Evolutionary conservation across 2,113 vertebrate species (phyloP).

Genomic region (Dolichotis patagonum): DNA sequence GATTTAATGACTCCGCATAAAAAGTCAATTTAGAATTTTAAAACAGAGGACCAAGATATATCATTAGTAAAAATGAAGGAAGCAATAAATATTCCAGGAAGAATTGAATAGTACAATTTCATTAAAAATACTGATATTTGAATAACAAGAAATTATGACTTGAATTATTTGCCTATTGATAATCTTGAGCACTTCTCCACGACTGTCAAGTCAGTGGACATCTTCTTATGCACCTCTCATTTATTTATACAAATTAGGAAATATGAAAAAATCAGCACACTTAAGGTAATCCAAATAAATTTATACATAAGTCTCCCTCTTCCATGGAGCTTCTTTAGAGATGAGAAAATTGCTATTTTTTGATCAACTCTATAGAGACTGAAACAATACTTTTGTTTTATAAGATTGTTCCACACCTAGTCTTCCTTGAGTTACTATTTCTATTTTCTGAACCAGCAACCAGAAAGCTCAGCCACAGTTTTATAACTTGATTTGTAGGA

Average conservation of each 20-base stretch:
- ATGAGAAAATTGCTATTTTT: background rate
- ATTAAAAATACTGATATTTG: slow-evolving; percentile 20
- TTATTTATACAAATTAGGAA: background rate
- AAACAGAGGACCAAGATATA: background rate
- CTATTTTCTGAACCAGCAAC: background rate
- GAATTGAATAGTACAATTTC: background rate
- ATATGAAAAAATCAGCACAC: background rate
- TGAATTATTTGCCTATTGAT: background rate
- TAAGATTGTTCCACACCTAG: background rate
- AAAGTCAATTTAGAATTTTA: background rate
- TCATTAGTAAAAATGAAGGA: background rate
- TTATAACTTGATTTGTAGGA: background rate
- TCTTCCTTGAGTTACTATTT: background rate
- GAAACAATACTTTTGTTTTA: slow-evolving; percentile 14
- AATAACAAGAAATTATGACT: background rate
- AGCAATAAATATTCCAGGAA: background rate
- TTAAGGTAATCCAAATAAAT: slow-evolving; percentile 11
- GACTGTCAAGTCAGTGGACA: background rate
- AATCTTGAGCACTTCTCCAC: background rate
- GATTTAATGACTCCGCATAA: background rate
- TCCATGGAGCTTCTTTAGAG: background rate
- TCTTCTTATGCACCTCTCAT: background rate
- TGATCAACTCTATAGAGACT: background rate
- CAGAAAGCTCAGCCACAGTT: background rate
- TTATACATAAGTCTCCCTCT: background rate